Conservation (phyloP, 2,888 invertebrate species). For the Nemoura dubitans region DNA sequence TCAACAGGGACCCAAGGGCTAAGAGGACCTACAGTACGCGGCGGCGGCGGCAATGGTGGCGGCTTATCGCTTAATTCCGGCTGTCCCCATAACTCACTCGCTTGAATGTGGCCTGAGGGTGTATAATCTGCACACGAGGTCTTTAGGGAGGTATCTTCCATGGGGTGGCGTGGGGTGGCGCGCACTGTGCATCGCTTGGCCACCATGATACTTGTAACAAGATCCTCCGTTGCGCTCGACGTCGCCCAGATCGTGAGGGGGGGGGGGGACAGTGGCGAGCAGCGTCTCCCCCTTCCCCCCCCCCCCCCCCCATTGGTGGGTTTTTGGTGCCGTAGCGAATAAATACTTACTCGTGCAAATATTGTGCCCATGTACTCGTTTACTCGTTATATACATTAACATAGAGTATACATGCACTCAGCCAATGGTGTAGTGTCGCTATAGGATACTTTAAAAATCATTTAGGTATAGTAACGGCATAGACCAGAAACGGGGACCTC, state of each 20-base stretch:
- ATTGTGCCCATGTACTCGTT: too few species aligned
- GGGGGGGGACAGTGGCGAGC: too few species aligned
- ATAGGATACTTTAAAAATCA: too few species aligned
- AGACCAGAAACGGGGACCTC: too few species aligned
- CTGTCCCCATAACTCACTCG: constrained; percentile 49
- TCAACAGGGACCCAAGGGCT: constrained; percentile 46
- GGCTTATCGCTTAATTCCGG: constrained; percentile 50
- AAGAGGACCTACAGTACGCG: background rate
- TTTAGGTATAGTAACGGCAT: too few species aligned
- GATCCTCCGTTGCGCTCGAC: background rate
- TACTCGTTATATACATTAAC: too few species aligned
- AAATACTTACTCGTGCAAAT: too few species aligned
- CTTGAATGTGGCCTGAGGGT: constrained; percentile 45
- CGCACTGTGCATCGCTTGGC: background rate
- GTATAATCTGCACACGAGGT: constrained; percentile 36
- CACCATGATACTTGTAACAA: background rate
- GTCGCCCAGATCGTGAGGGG: background rate
- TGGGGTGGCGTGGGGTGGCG: background rate
- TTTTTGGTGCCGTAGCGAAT: too few species aligned
- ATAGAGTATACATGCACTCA: too few species aligned
- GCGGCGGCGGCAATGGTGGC: background rate
- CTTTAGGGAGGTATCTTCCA: constrained; percentile 31
- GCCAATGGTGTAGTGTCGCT: too few species aligned
- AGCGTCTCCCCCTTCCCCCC: too few species aligned
- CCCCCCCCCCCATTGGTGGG: too few species aligned